Evolutionary conservation across 35 echinoderm and acorn worm genomes (phyloP).

Genomic region (Apostichopus parvimensis): DNA sequence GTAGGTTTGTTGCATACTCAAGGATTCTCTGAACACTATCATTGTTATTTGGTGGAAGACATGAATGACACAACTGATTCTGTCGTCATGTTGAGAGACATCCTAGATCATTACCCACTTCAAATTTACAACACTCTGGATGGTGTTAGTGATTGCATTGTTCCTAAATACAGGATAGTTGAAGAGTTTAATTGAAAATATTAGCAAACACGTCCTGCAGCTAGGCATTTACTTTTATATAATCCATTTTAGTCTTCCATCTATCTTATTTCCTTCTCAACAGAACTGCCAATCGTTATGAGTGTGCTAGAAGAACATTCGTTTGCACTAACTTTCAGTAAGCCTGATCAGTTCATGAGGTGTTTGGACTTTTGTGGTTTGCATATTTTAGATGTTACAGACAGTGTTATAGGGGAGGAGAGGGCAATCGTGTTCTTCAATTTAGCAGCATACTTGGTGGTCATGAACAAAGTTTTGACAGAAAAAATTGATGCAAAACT

Average conservation of each 20-base stretch:
- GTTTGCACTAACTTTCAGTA: not conserved
- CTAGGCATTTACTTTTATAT: too few relatives aligned
- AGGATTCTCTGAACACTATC: slow-evolving; percentile 17
- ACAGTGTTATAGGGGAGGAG: slow-evolving; percentile 24
- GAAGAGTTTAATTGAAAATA: slow-evolving; percentile 2
- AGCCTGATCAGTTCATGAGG: not conserved
- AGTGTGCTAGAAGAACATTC: not conserved
- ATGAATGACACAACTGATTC: not conserved
- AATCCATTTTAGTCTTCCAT: too few relatives aligned
- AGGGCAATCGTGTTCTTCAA: slow-evolving; percentile 18
- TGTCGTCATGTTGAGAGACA: not conserved
- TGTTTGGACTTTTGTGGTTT: slow-evolving; percentile 23
- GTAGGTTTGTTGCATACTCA: not conserved
- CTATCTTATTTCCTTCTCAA: not conserved
- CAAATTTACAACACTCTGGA: not conserved
- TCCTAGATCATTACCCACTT: slow-evolving; percentile 17
- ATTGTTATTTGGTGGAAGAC: not conserved
- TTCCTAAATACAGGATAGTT: slow-evolving; percentile 14
- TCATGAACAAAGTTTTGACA: slow-evolving; percentile 23
- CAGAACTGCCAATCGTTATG: not conserved
- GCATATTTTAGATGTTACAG: slow-evolving; percentile 13
- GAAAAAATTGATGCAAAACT: not conserved
- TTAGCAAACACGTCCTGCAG: too few relatives aligned
- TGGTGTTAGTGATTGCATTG: not conserved
- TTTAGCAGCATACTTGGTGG: slow-evolving; percentile 6